Base-by-base conservation (phyloP, 2,888 invertebrate genomes). In the Andrena dorsata region DNA sequence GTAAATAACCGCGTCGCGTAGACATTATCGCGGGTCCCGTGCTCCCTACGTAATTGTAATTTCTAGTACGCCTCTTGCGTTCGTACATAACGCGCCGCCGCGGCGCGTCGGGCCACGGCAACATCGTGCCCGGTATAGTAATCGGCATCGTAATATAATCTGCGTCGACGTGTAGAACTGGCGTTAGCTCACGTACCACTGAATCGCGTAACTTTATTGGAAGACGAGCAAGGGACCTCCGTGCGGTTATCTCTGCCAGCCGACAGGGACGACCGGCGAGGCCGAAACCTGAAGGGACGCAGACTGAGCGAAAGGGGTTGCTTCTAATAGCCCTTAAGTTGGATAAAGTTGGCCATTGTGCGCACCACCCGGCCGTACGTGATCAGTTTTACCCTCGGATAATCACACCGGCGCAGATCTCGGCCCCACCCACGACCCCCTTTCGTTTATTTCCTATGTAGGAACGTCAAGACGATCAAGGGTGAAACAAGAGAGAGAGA, bases 351-450 rank as follows among this genome's bases (percentile, higher is more conserved):
- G 85, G 86, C 86, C 88, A 87, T 87, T 88, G 88, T 88, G 82
- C 86, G 74, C 85, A 83, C 83, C 87, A 86, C 82, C 86, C 80
- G 87, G 79, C 85, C 86, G 87, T 86, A 88, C 88, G 88, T 87
- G 88, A 88, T 87, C 88, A 87, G 88, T 88, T 88, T 88, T 88
- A 87, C 86, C 86, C 86, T 81, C 74, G 88, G 88, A 88, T 88
- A 87, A 88, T 88, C 87, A 80, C 81, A 76, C 84, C 68, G 77
- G 68, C 76, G 82, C 73, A 87, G 84, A 79, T 82, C 66, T 77
- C 77, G 77, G 82, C 68, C 53, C 35, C 47, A 8, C 13, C 30
- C 64, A 26, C 26, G n/a, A 28, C n/a, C 47, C 20, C 78, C 80
- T 86, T 83, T 69, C 86, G 82, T 76, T 83, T 82, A 70, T 75